These are phyloP conservation scores for Lasioglossum pauxillum DNA, from an alignment of 2,888 invertebrate genomes.

Conservation along the genomic window DNA sequence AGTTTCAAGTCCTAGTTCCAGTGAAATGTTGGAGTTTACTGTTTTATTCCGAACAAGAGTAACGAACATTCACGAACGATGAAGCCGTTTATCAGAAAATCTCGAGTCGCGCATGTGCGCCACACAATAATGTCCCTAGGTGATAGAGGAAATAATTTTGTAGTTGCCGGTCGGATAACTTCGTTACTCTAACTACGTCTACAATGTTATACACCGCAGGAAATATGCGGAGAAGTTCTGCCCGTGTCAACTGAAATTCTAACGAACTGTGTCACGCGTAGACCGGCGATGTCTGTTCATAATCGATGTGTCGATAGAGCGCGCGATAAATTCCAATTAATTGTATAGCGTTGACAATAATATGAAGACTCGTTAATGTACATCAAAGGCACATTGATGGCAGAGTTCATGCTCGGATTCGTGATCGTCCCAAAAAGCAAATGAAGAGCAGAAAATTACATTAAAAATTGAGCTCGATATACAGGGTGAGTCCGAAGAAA, in stretches of 20 bases:
- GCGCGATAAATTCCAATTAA: background rate
- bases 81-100: constrained; percentile 25
- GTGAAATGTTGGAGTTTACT: background rate
- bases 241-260: constrained; percentile 21
- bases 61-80: background rate
- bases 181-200: constrained; percentile 40
- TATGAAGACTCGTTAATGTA: background rate
- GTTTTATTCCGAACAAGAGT: background rate
- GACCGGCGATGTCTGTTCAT: background rate
- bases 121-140: constrained; percentile 18
- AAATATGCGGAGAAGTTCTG: constrained; percentile 33
- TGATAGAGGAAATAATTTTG: constrained; percentile 48
- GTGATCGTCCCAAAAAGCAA: background rate
- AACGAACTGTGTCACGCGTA: constrained; percentile 17
- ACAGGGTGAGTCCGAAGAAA: too few relatives aligned
- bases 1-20: background rate
- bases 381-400: background rate
- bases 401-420: background rate
- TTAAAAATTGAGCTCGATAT: background rate
- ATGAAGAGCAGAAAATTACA: background rate
- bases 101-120: background rate
- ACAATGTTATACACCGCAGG: constrained; percentile 22
- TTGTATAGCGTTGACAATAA: background rate
- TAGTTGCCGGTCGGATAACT: constrained; percentile 38
- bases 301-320: constrained; percentile 4